Evolutionary conservation across 1,140 invertebrate genomes (phyloP), one percentile per base, ranked within the genome.

Genomic region (Potamilus streckersoni): DNA sequence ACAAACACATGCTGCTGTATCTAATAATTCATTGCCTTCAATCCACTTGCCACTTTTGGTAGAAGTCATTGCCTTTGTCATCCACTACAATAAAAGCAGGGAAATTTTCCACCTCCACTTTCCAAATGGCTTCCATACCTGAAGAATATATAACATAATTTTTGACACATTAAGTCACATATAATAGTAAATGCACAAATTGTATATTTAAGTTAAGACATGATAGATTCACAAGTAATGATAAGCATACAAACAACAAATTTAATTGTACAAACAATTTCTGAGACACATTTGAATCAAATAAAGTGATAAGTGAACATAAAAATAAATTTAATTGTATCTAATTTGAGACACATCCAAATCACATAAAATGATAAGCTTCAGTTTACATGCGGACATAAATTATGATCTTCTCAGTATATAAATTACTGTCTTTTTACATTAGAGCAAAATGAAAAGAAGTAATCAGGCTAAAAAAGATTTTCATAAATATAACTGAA

Each of bases 81-180:
- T 90, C 90, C 20, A 90, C 90, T 0, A 90, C 89, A 79, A 90
- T 90, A 73, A 90, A 90, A 79, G 89, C 89, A 76, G 90, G 90
- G 79, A 90, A 90, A 78, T 90, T 85, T 71, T 87, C 86, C 13
- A 90, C 89, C 71, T 90, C 88, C 15, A 90, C 85, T 79, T 81
- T 85, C 88, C 89, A 90, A 19, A 90, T 89, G 13, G 90, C 90
- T 71, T 90, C 90, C 90, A 90, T 90, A 17, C 90, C 90, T 89
- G 70, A 64, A 81, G 79, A 69, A 67, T n/a, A 76, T 16, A 69
- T 19, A 72, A 64, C 6, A n/a, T 38, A 55, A 62, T 62, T 11
- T 49, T 6, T 0, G 38, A 49, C 38, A 49, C 5, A 49, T 49
- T 49, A 49, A 49, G 6, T 49, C 49, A 68, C 49, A 38, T 38